Base-by-base conservation (phyloP, 2,113 vertebrate species). In the Microcebus lehilahytsara region DNA sequence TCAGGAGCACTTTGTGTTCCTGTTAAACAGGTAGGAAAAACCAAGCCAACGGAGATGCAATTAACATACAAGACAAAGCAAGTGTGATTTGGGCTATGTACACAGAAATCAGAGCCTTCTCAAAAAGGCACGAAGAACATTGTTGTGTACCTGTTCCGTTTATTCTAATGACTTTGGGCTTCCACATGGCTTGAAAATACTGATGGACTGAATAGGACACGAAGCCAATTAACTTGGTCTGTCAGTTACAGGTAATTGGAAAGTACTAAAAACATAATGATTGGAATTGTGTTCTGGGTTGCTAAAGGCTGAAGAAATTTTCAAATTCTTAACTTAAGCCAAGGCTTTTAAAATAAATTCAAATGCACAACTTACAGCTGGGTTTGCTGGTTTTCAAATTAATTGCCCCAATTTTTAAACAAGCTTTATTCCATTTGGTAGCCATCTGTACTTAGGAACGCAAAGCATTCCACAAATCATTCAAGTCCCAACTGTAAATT, bases 281-380 rank as follows among this genome's bases (percentile, higher is more conserved):
- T 40, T 6, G 42, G 30, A 93, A 93, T 85, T 79, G 69, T 10
- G 69, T 37, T 77, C 64, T 42, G 88, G 72, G 60, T 51, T 96
- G 75, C 72, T 97, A 53, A 92, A 89, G 62, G 66, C 56, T 80
- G 16, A 93, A 93, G 67, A 85, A 86, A 85, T 17, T 56, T 32
- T 93, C 66, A 37, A 96, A 80, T 92, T 89, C 67, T 91, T 93
- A 89, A 92, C 53, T 90, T 71, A 90, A 4, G 19, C 4, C 53
- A 85, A 94, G 51, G 49, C 25, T 66, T 94, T 97, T 78, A 75
- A 93, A 93, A 83, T 62, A 90, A 92, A 83, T 56, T 92, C 75
- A 96, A 96, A 93, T 56, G 56, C 51, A 67, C 74, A 95, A 85
- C 32, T 66, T 79, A 83, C 23, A 88, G 23, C 46, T 95, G 56